These are phyloP conservation scores for Gymnodraco acuticeps DNA, from an alignment of 2,797 vertebrate genomes.

Conservation along the genomic window DNA sequence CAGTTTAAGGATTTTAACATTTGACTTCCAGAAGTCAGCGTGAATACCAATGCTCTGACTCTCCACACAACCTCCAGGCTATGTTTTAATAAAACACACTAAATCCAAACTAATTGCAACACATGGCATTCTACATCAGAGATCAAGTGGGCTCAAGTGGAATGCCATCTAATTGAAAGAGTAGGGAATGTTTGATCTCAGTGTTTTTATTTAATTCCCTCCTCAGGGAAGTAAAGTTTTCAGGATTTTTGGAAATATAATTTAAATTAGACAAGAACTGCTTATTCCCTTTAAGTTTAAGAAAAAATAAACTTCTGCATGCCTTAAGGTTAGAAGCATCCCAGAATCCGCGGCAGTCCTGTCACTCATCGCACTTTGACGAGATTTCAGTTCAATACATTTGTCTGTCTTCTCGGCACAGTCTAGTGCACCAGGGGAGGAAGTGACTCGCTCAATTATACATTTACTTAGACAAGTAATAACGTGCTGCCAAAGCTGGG, in stretches of 20 bases:
- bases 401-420: conserved; percentile 27
- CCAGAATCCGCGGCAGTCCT: conserved; percentile 6
- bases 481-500: conserved; percentile 69
- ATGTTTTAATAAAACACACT: conserved; percentile 72
- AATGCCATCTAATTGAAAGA: conserved; percentile 67
- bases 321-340: conserved; percentile 7
- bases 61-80: conserved; percentile 54
- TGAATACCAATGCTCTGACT: conserved; percentile 35
- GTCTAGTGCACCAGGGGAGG: conserved; percentile 49
- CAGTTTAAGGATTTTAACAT: conserved; percentile 46
- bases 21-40: conserved; percentile 37
- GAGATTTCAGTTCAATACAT: conserved; percentile 40
- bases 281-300: conserved; percentile 1
- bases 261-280: conserved; percentile 39
- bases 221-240: conserved; percentile 52
- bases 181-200: conserved; percentile 65
- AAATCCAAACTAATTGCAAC: conserved; percentile 67
- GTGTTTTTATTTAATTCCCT: conserved; percentile 56
- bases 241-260: conserved; percentile 32
- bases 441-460: conserved; percentile 74
- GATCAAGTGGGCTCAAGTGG: conserved; percentile 68
- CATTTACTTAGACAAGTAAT: conserved; percentile 77
- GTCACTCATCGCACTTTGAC: conserved; percentile 41
- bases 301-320: not conserved
- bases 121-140: conserved; percentile 54